Conservation (phyloP, 2,797 vertebrate genomes). For the Hybognathus amarus region DNA sequence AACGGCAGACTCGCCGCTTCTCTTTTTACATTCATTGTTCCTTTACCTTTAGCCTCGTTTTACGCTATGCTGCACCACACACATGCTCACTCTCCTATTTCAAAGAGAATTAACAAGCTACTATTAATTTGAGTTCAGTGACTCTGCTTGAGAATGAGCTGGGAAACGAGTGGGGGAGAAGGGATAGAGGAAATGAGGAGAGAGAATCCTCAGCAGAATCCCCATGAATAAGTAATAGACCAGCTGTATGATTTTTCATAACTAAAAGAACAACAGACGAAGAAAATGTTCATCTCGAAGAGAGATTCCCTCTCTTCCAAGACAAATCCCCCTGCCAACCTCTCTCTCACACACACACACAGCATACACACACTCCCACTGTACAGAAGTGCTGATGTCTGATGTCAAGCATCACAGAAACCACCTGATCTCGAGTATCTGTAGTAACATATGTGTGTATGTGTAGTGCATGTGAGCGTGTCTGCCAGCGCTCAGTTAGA, state of each 20-base stretch:
- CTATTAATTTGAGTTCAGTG: conserved; percentile 73
- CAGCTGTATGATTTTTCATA: conserved; percentile 59
- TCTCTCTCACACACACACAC: background rate
- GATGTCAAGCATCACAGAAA: conserved; percentile 31
- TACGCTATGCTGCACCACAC: background rate
- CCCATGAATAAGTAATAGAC: conserved; percentile 61
- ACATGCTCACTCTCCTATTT: conserved; percentile 51
- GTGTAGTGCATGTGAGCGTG: background rate
- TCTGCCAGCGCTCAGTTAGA: conserved; percentile 37
- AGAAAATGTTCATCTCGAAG: conserved; percentile 46
- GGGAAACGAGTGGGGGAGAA: conserved; percentile 6
- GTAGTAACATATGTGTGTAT: conserved; percentile 19
- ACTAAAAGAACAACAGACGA: conserved; percentile 55
- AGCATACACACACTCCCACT: background rate
- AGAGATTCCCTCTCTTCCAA: conserved; percentile 47
- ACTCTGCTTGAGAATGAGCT: conserved; percentile 57
- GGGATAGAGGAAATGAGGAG: conserved; percentile 48
- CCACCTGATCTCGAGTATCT: conserved; percentile 13
- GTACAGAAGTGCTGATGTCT: conserved; percentile 23
- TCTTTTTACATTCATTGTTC: conserved; percentile 63
- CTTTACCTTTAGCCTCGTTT: conserved; percentile 49
- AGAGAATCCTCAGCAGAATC: conserved; percentile 63
- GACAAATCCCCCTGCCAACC: conserved; percentile 47
- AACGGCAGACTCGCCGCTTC: conserved; percentile 63
- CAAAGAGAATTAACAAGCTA: conserved; percentile 76